phyloP scores from a whole-genome alignment of 1,140 invertebrate genomes.

The Papilio polytes region DNA sequence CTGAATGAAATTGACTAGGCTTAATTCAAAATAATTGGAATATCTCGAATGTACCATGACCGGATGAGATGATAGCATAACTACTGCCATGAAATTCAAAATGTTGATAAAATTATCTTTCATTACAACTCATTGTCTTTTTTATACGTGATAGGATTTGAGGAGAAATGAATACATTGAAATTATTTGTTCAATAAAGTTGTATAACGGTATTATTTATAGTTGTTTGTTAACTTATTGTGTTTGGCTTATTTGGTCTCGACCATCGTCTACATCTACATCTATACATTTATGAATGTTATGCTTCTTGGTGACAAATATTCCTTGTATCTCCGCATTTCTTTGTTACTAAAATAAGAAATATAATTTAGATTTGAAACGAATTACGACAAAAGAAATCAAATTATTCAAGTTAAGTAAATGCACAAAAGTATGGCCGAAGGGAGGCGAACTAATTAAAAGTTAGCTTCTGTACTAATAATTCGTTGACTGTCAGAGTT shows the following conservation, averaged over 20 bases:
- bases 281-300: not conserved
- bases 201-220: not conserved
- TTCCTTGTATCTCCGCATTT: not conserved
- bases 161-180: not conserved
- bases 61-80: slow-evolving; percentile 13
- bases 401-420: slow-evolving; percentile 72
- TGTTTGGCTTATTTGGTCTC: not conserved
- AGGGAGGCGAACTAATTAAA: slow-evolving; percentile 81
- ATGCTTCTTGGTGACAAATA: not conserved
- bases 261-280: no score
- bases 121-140: slow-evolving; percentile 16
- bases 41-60: not conserved
- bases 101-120: slow-evolving; percentile 46
- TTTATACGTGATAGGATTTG: no score
- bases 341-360: slow-evolving; percentile 9
- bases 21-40: slow-evolving; percentile 9
- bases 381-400: slow-evolving; percentile 58
- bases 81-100: slow-evolving; percentile 70
- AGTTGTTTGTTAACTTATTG: not conserved
- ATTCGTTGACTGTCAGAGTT: slow-evolving; percentile 83
- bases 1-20: not conserved
- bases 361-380: slow-evolving; percentile 37
- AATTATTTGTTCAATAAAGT: not conserved
- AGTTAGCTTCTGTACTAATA: slow-evolving; percentile 82
- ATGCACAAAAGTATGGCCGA: slow-evolving; percentile 77